Evolutionary conservation across 2,888 invertebrate species (phyloP).

Genomic region (Sericinus montela): DNA sequence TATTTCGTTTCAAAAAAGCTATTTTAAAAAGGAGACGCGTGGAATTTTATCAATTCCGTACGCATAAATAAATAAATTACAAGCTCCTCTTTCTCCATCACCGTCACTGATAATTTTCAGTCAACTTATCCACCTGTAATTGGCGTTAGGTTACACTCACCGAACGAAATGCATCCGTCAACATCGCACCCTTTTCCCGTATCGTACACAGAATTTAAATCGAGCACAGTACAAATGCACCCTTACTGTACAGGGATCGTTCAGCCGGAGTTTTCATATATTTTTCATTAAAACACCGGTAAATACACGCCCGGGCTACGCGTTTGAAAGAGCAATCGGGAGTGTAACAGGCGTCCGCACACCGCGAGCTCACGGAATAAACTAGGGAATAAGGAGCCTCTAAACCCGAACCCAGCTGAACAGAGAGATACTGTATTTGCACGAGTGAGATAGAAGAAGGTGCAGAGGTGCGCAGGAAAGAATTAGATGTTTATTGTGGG

Average conservation of each 20-base stretch:
- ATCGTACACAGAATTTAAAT: constrained; percentile 42
- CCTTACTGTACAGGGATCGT: constrained; percentile 33
- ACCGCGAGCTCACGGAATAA: constrained; percentile 53
- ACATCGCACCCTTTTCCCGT: constrained; percentile 49
- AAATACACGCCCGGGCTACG: constrained; percentile 53
- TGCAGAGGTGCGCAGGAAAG: constrained; percentile 77
- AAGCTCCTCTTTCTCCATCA: background rate
- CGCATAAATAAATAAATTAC: background rate
- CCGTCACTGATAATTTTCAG: constrained; percentile 23
- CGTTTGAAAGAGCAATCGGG: constrained; percentile 28
- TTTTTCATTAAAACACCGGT: constrained; percentile 62
- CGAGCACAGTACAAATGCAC: constrained; percentile 40
- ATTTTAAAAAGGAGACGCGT: too few species aligned
- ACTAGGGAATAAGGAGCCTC: constrained; percentile 55
- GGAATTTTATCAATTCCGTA: too few species aligned
- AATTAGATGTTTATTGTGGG: constrained; percentile 76
- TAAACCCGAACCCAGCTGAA: constrained; percentile 47
- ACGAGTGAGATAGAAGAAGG: constrained; percentile 44
- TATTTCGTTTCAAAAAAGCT: too few species aligned
- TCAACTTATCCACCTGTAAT: constrained; percentile 53
- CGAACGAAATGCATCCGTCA: constrained; percentile 34
- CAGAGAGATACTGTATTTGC: constrained; percentile 36
- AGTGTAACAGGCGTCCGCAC: constrained; percentile 39
- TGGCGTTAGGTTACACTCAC: constrained; percentile 51
- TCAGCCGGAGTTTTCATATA: constrained; percentile 51